phyloP scores from a whole-genome alignment of 2,888 invertebrate genomes.

The Acanthacorydalis orientalis region DNA sequence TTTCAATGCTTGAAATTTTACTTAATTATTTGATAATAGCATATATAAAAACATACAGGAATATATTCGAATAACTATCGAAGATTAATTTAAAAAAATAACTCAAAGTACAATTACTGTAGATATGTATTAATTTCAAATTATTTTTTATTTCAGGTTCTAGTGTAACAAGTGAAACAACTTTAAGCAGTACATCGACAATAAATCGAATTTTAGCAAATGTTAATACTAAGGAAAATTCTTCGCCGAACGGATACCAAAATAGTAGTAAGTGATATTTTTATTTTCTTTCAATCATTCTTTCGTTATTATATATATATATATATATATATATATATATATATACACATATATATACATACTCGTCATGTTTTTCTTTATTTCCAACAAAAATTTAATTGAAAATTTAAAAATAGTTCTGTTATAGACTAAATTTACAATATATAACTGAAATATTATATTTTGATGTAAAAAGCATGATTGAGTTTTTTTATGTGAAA shows the following conservation, averaged over 20 bases:
- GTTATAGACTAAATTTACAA: no score
- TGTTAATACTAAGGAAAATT: conserved; percentile 2
- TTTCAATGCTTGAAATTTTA: neutral
- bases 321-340: neutral
- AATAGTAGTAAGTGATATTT: neutral
- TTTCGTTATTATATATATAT: neutral
- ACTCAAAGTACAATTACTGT: neutral
- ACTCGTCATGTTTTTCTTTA: no score
- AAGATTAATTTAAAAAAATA: neutral
- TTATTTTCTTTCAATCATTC: neutral
- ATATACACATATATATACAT: neutral
- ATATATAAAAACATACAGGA: neutral
- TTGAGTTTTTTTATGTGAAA: no score
- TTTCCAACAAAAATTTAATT: no score
- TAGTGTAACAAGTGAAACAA: conserved; percentile 10
- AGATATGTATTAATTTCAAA: neutral
- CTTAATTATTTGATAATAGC: neutral
- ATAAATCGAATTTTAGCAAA: conserved; percentile 5
- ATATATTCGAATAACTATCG: neutral
- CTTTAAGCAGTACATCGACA: conserved; percentile 8
- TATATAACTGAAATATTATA: no score
- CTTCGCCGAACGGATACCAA: no score
- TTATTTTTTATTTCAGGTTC: conserved; percentile 9
- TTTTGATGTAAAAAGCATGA: no score
- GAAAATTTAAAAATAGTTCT: no score